A percentile compares a stretch with the other conserved stretches of the same genome.
phyloP scores from a whole-genome alignment of 2,888 invertebrate genomes.

The Chrysopilus asiliformis region DNA sequence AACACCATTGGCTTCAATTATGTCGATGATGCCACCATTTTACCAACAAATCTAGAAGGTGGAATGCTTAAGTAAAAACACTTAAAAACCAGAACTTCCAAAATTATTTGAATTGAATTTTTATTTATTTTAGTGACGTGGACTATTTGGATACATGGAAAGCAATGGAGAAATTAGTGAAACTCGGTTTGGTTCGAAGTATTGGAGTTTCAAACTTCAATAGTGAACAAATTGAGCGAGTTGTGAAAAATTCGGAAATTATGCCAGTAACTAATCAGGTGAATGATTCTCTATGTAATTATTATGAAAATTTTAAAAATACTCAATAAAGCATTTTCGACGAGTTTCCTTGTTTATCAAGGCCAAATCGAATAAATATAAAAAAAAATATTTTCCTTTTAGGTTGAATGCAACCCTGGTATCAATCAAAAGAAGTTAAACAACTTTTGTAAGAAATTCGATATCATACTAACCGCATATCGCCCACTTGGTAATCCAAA shows the following conservation, averaged over 20 bases:
- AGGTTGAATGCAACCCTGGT: conserved; percentile 32
- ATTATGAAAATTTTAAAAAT: conserved; percentile 40
- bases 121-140: conserved; percentile 38
- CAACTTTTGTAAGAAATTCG: no score
- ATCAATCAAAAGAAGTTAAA: no score
- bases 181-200: conserved; percentile 54
- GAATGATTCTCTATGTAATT: conserved; percentile 36
- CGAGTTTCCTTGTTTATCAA: no score
- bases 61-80: conserved; percentile 19
- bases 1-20: conserved; percentile 59
- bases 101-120: conserved; percentile 13
- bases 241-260: conserved; percentile 50
- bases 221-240: conserved; percentile 53
- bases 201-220: conserved; percentile 87
- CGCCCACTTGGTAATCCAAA: no score
- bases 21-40: conserved; percentile 23
- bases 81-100: conserved; percentile 7
- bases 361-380: no score
- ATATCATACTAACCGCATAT: no score
- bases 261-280: conserved; percentile 52
- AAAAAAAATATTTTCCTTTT: no score
- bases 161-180: conserved; percentile 64
- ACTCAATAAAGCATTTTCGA: no score
- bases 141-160: conserved; percentile 69
- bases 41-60: conserved; percentile 14